Conservation (phyloP, 2,797 vertebrate genomes). For the Sebastes diaconus region DNA sequence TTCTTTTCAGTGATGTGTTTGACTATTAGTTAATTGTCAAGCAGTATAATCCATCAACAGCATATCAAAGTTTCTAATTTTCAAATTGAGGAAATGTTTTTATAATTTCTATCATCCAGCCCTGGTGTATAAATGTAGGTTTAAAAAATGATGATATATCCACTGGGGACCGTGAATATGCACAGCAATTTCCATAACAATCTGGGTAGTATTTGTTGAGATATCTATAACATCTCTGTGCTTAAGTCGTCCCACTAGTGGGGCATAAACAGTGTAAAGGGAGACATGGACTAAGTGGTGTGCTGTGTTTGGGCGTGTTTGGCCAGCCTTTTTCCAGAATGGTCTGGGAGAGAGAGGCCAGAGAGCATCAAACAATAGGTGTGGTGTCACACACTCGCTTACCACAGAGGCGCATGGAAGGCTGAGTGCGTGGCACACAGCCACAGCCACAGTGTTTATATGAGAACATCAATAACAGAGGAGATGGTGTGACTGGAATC, state of each 20-base stretch:
- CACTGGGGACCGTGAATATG: background rate
- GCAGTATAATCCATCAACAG: background rate
- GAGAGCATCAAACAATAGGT: constrained; percentile 65
- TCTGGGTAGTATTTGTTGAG: background rate
- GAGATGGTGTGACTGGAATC: constrained; percentile 50
- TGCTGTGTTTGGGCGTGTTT: constrained; percentile 5
- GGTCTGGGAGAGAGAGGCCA: constrained; percentile 62
- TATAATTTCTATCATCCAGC: background rate
- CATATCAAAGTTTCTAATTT: background rate
- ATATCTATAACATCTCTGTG: background rate
- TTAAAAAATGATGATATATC: background rate
- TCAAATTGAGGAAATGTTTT: background rate
- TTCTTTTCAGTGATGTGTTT: background rate
- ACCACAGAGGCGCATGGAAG: constrained; percentile 43
- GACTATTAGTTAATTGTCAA: background rate
- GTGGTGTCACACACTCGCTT: constrained; percentile 43
- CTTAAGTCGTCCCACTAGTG: background rate
- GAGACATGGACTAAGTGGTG: background rate
- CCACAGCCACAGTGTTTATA: constrained; percentile 36
- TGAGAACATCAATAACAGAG: constrained; percentile 32
- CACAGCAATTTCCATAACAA: background rate
- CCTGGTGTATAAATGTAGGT: background rate
- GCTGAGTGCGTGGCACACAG: constrained; percentile 33
- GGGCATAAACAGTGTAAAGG: background rate
- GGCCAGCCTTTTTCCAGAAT: constrained; percentile 66